Base-by-base conservation (phyloP, 2,797 vertebrate species). In the Oceanodroma leucorhoa region DNA sequence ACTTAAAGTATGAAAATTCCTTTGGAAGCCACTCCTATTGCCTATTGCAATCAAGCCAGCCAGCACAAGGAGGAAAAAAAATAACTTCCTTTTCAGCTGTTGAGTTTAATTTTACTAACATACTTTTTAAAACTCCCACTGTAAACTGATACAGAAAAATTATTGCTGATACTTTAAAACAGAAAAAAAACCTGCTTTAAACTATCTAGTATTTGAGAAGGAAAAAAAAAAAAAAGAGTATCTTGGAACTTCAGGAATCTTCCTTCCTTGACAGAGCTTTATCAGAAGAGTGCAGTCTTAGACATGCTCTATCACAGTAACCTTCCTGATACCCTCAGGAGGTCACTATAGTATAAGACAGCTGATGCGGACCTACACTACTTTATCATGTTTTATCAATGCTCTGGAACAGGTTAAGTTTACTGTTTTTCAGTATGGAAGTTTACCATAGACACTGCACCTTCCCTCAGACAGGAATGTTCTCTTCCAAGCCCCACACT, bases 81-180 rank as follows among this genome's bases (percentile, higher is more conserved):
- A 27, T 48, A 11, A 30, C 19, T 30, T 29, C 30, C 20, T 67
- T 48, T 46, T 83, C 51, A 87, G 51, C 18, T 48, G 23, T 19
- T 38, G 29, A 46, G 34, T 45, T 69, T 62, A 51, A 82, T 60
- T 80, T 78, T 60, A 72, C 61, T 50, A 13, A 34, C 41, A 73
- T 43, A 71, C 26, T 53, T 72, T 30, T 36, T 69, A 76, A 87
- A 92, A 58, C 46, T 87, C 43, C 32, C 64, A 41, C 21, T 53
- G 61, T 83, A 92, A 86, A 95, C 19, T 26, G 67, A 93, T 40
- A 82, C 26, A 78, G 65, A 86, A 78, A 95, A 86, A 79, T 64
- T 85, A 38, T 79, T 83, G 13, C 23, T 64, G 61, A 85, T 43
- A 36, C 64, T 83, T 95, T 90, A 90, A 89, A 95, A 94, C 43